phyloP scores from a whole-genome alignment of 1,140 invertebrate species.

The Metaphire vulgaris region DNA sequence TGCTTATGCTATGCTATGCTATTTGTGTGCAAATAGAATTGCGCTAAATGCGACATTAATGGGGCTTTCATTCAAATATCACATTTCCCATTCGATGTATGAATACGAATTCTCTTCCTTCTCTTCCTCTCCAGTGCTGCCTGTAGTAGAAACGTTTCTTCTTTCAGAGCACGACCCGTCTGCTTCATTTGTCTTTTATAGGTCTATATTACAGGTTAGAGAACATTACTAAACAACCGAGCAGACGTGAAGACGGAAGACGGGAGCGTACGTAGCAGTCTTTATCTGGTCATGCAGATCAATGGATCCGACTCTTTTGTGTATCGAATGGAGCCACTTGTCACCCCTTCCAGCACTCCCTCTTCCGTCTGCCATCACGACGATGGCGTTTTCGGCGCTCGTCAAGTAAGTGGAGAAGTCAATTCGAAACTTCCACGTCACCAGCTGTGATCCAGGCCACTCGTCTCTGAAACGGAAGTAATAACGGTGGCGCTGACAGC shows the following conservation, averaged over 20 bases:
- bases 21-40: not conserved
- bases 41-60: not conserved
- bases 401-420: slow-evolving; percentile 79
- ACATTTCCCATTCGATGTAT: too few relatives aligned
- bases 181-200: not conserved
- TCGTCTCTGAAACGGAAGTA: slow-evolving; percentile 61
- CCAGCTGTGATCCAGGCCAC: slow-evolving; percentile 79
- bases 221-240: not conserved
- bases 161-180: not conserved
- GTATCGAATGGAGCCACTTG: slow-evolving; percentile 70
- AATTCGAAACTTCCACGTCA: slow-evolving; percentile 74
- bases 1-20: not conserved
- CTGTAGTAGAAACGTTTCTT: not conserved
- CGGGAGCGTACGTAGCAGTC: slow-evolving; percentile 69
- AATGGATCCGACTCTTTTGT: slow-evolving; percentile 70
- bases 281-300: slow-evolving; percentile 89
- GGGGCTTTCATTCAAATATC: too few relatives aligned
- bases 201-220: not conserved
- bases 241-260: not conserved
- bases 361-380: slow-evolving; percentile 78
- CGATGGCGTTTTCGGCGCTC: slow-evolving; percentile 73
- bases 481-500: not conserved
- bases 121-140: too few relatives aligned
- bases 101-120: too few relatives aligned
- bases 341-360: slow-evolving; percentile 79